Evolutionary conservation across 2,797 vertebrate genomes (phyloP), one percentile per base, ranked within the genome.

Genomic region (Premnoplex brunnescens): DNA sequence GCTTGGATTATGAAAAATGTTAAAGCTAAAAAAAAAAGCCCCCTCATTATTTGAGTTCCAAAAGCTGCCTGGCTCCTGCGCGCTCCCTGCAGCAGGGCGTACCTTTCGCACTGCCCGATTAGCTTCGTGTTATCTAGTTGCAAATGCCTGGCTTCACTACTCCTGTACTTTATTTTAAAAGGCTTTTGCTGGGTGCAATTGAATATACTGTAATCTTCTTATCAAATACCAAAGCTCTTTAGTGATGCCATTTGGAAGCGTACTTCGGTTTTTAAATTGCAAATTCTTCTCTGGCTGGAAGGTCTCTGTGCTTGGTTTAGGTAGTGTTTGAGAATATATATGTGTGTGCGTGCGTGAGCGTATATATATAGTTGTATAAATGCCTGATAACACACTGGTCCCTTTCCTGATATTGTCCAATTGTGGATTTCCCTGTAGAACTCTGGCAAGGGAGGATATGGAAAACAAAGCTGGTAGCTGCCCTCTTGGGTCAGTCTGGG

Each of bases 191-290:
- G 48, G 71, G 55, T 91, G 85, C 95, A 96, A 10, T 82, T 96
- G 85, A 95, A 93, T 89, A 91, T 94, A 72, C 88, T 80, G 85
- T 97, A 97, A 96, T 96, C 96, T 96, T 92, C 95, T 97, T 96
- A 96, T 96, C 96, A 95, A 91, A 89, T 93, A 67, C 80, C 15
- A 52, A 90, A 95, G 91, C 93, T 95, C 94, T 96, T 95, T 96
- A 95, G 91, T 79, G 91, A 93, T 96, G 93, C 94, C 95, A 91
- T 96, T 96, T 97, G 93, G 80, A 89, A 96, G 95, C 6, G 3
- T 69, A 86, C 88, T 95, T 90, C 5, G 14, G 71, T 74, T 95
- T 96, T 96, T 96, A 95, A 96, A 94, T 96, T 95, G 83, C 88
- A 95, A n/a, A 91, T 96, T 91, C 74, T 94, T 93, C 64, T 85